Conservation (phyloP, 1,140 invertebrate genomes). For the Drosophila lacertosa region DNA sequence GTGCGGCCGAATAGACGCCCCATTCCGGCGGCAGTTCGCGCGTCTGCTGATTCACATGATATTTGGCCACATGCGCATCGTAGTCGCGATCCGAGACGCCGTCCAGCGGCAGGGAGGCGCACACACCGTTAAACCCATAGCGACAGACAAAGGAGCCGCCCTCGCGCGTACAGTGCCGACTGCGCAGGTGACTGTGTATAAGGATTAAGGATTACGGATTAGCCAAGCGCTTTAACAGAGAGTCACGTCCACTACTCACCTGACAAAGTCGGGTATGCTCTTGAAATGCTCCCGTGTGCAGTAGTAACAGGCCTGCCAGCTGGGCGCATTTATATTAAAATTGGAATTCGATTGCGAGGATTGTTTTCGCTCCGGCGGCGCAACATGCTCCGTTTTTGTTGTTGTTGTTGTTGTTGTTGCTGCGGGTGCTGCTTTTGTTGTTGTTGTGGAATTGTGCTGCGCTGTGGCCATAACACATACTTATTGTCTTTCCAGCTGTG, state of each 20-base stretch:
- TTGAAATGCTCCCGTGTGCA: constrained; percentile 86
- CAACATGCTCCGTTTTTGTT: constrained; percentile 16
- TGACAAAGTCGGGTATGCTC: constrained; percentile 85
- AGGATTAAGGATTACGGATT: too few relatives aligned
- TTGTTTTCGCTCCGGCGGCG: constrained; percentile 40
- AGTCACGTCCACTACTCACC: constrained; percentile 68
- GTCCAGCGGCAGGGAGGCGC: constrained; percentile 93
- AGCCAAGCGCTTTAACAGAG: neutral
- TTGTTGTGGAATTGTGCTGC: constrained; percentile 23
- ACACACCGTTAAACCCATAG: constrained; percentile 95
- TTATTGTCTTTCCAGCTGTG: constrained; percentile 12
- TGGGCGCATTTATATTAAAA: constrained; percentile 23
- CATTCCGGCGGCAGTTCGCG: constrained; percentile 86
- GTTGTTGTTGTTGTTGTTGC: constrained; percentile 11
- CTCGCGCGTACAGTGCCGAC: constrained; percentile 93
- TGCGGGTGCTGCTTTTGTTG: constrained; percentile 19
- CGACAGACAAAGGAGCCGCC: constrained; percentile 95
- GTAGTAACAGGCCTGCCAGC: constrained; percentile 86
- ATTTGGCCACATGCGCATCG: constrained; percentile 92
- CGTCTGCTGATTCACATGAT: constrained; percentile 88
- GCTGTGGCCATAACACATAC: constrained; percentile 73
- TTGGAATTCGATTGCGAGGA: constrained; percentile 38
- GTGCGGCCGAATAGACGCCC: constrained; percentile 92
- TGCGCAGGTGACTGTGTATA: constrained; percentile 89
- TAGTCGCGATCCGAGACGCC: constrained; percentile 95